phyloP scores from a whole-genome alignment of 2,888 invertebrate genomes.

The Folsomia manolachei region DNA sequence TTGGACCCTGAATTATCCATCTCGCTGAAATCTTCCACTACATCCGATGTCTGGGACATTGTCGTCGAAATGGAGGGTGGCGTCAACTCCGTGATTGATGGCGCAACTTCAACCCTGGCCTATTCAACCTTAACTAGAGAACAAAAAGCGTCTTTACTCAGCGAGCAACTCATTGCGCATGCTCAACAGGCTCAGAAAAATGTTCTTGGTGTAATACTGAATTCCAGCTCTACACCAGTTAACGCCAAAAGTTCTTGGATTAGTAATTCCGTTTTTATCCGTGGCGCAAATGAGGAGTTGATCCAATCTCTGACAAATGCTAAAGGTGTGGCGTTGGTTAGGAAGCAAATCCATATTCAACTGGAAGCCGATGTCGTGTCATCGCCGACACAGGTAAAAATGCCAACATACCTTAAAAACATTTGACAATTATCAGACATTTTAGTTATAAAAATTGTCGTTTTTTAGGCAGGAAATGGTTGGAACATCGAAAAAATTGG shows the following conservation, averaged over 20 bases:
- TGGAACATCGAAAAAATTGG: background rate
- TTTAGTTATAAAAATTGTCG: too few relatives aligned
- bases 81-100: background rate
- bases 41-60: background rate
- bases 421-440: too few relatives aligned
- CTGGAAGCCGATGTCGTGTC: too few relatives aligned
- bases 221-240: background rate
- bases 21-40: background rate
- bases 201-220: background rate
- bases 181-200: background rate
- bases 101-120: background rate
- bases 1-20: background rate
- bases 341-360: background rate
- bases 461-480: too few relatives aligned
- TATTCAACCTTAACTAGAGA: background rate
- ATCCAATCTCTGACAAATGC: background rate
- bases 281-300: background rate
- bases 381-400: too few relatives aligned
- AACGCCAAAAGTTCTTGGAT: background rate
- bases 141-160: background rate
- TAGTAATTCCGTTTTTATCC: background rate
- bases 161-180: background rate
- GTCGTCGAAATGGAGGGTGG: background rate
- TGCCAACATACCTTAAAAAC: too few relatives aligned
- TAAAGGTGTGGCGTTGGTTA: background rate